A percentile compares a stretch with the other conserved stretches of the same genome.
These are phyloP conservation scores for Epiperipatus broadwayi DNA, from an alignment of 2,888 invertebrate genomes.

Conservation along the genomic window DNA sequence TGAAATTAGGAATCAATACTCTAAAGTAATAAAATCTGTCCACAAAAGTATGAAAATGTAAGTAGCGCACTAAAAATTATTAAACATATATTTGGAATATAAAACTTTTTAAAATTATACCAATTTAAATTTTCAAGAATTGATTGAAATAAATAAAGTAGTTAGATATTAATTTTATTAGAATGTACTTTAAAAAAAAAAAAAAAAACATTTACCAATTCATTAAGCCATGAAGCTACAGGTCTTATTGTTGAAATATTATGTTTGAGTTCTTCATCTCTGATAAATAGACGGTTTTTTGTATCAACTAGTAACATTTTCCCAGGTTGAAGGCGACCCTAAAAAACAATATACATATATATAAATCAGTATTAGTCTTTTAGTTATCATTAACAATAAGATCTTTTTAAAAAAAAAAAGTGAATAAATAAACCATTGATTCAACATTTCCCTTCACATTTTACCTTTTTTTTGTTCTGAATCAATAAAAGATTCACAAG, in stretches of 20 bases:
- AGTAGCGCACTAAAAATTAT: background rate
- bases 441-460: no score
- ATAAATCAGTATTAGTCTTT: no score
- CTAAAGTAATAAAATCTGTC: no score
- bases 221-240: slow-evolving; percentile 69
- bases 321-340: slow-evolving; percentile 93
- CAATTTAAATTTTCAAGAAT: slow-evolving; percentile 11
- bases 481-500: no score
- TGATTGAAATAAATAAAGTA: slow-evolving; percentile 8
- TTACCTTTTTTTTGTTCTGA: no score
- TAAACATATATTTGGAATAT: slow-evolving; percentile 19
- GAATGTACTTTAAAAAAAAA: background rate
- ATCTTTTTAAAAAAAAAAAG: no score
- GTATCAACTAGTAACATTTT: slow-evolving; percentile 96
- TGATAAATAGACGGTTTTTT: slow-evolving; percentile 63
- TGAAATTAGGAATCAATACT: no score
- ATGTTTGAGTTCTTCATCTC: slow-evolving; percentile 78
- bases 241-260: slow-evolving; percentile 70
- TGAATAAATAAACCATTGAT: no score
- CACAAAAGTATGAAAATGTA: no score
- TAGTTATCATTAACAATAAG: no score
- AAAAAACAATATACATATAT: no score
- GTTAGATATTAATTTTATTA: background rate
- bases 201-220: slow-evolving; percentile 37
- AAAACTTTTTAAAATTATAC: slow-evolving; percentile 5